Conservation (phyloP, 2,113 vertebrate genomes). For the Urocynchramus pylzowi region DNA sequence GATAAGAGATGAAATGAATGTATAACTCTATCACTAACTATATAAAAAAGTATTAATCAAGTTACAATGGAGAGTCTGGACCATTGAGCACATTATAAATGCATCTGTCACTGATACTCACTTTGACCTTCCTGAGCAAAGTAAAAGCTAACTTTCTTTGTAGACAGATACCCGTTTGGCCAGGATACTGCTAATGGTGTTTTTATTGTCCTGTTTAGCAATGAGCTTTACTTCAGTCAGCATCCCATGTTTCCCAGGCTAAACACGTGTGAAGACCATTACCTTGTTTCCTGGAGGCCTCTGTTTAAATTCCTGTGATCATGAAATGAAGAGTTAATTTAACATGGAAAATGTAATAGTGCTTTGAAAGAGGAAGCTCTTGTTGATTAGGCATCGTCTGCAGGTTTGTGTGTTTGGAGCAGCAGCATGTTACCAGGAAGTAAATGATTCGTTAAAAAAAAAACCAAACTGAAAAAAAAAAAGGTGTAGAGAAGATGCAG, state of each 20-base stretch:
- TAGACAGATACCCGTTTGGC: neutral
- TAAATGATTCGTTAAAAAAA: constrained; percentile 2
- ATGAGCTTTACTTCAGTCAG: neutral
- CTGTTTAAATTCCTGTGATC: constrained; percentile 21
- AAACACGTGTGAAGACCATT: neutral
- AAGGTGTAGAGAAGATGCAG: neutral
- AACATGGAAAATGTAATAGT: neutral
- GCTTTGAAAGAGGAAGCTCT: constrained; percentile 63
- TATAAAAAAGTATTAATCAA: neutral
- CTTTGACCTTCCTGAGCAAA: neutral
- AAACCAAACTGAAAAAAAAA: neutral
- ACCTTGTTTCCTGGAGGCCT: constrained; percentile 13
- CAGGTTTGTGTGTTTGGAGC: neutral
- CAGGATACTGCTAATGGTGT: neutral
- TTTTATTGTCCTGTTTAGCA: neutral
- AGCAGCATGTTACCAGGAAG: constrained; percentile 22
- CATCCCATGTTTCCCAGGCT: neutral
- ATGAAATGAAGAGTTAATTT: neutral
- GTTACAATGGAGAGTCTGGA: neutral
- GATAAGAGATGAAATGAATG: neutral
- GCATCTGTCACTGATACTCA: neutral
- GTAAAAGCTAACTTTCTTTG: neutral
- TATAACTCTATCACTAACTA: neutral
- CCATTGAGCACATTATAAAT: neutral
- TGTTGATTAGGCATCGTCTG: constrained; percentile 4